Percentiles rank a stretch among this genome's conserved stretches.
These are phyloP conservation scores for Ctenodactylus gundi DNA, from an alignment of 2,113 vertebrate species.

Conservation along the genomic window DNA sequence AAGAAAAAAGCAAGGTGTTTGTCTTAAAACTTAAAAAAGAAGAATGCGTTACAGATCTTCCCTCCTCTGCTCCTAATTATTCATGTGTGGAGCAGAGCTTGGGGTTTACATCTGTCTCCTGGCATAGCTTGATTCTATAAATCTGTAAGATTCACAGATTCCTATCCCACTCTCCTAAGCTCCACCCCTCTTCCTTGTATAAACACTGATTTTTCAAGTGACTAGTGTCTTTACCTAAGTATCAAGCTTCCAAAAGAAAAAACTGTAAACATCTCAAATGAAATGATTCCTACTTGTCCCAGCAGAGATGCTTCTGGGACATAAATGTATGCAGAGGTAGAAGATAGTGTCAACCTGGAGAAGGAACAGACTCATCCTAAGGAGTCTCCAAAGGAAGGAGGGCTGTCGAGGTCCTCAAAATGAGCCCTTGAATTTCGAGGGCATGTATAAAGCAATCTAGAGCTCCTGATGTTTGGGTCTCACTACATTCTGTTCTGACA, in stretches of 20 bases:
- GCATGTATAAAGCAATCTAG: background rate
- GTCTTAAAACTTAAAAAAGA: background rate
- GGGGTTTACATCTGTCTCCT: background rate
- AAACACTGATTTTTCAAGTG: background rate
- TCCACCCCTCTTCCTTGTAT: fast-evolving
- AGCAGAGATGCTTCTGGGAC: background rate
- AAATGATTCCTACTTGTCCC: background rate
- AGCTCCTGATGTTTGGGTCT: constrained; percentile 25
- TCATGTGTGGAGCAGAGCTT: background rate
- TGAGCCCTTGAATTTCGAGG: background rate
- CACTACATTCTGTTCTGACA: background rate
- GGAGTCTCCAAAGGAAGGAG: background rate
- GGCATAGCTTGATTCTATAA: background rate
- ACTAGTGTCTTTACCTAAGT: background rate
- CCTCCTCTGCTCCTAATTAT: background rate
- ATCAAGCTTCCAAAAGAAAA: background rate
- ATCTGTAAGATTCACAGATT: background rate
- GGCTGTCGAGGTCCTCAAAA: background rate
- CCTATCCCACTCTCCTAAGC: background rate
- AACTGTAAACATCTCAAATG: background rate
- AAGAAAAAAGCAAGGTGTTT: background rate
- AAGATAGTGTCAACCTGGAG: background rate
- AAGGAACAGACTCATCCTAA: background rate
- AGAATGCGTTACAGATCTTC: background rate
- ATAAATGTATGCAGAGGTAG: background rate